Evolutionary conservation across 1,140 invertebrate genomes (phyloP), one percentile per base, ranked within the genome.

Genomic region (Cherax quadricarinatus): DNA sequence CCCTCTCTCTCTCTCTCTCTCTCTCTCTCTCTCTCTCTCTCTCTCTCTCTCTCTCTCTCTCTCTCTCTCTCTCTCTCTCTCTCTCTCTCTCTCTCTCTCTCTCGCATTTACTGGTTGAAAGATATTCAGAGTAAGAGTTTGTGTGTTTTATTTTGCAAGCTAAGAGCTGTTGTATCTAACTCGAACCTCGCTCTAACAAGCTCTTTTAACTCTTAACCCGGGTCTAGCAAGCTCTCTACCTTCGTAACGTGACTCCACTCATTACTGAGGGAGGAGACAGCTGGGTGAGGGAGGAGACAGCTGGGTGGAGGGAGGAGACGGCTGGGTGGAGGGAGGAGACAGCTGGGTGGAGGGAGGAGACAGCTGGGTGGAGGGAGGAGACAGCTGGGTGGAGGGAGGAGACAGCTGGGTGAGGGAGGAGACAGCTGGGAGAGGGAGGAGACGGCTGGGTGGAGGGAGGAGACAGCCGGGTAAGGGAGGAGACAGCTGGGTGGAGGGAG

Each of bases 1-100:
- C 60, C 66, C 83, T 86, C 83, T 85, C 83, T 85, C 83, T 85
- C 83, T 85, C 83, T 85, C 83, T 85, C 83, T 85, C 83, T 85
- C 83, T 85, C 83, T 85, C 83, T 85, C 83, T 85, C 83, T 85
- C 57, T 57, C 49, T 57, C 49, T 57, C 49, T 84, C 81, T 84
- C 81, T 84, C 81, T 84, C 81, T 60, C 49, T 51, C 57, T 84
- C 82, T 60, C 82, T 84, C 49, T n/a, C 82, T 41, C 30, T 79
- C 49, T 79, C 75, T 79, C 75, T 79, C 75, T 79, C 75, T 79
- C 78, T 60, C 51, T 53, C 51, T 30, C 51, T 30, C n/a, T 84
- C 51, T 86, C 4, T 51, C 53, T 16, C 16, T 60, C 16, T 60
- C 48, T 18, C 82, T 60, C 82, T 53, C 18, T 24, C 82, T 51